Base-by-base conservation (phyloP, 2,888 invertebrate species). In the Idaea aversata region DNA sequence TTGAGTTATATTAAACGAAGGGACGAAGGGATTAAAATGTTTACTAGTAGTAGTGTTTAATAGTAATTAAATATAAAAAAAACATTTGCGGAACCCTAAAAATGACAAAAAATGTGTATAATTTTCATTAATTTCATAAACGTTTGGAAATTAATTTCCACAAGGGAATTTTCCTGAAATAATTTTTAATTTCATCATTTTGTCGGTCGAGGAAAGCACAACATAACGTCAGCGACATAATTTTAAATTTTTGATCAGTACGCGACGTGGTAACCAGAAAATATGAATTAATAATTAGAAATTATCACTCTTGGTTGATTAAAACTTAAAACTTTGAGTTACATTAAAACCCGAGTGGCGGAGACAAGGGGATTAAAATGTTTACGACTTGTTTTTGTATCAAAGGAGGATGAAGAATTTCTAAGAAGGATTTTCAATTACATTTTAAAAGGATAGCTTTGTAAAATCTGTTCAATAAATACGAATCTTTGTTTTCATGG, bases 101-200 rank as follows among this genome's bases (percentile, higher is more conserved):
- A 13, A 57, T 47, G 63, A 64, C 60, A 64, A 58, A 25, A 36
- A 47, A 47, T 10, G 47, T 10, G 5, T 7, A 47, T 47, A 47
- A 47, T 47, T 47, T 47, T 10, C 7, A 47, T 47, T 47, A 47
- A 47, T 47, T 47, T 47, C 47, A 47, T 47, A 47, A 47, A 10
- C 47, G 47, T 5, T 47, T 13, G 47, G 7, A 47, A 47, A 47
- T 47, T 47, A 47, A 47, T 47, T 47, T 47, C 10, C 47, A 47
- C 10, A 47, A 47, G 47, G 47, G 47, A 47, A 47, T 47, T 7
- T 47, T 47, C 47, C 47, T 47, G 47, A 47, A 47, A 47, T 47
- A 10, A 47, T 47, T 47, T 47, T 47, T 47, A 47, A 47, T 47
- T 47, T 47, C 47, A 13, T 13, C 25, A 25, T 47, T 47, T 3